These are phyloP conservation scores for Parus major DNA, from an alignment of 2,113 vertebrate genomes.

Conservation along the genomic window DNA sequence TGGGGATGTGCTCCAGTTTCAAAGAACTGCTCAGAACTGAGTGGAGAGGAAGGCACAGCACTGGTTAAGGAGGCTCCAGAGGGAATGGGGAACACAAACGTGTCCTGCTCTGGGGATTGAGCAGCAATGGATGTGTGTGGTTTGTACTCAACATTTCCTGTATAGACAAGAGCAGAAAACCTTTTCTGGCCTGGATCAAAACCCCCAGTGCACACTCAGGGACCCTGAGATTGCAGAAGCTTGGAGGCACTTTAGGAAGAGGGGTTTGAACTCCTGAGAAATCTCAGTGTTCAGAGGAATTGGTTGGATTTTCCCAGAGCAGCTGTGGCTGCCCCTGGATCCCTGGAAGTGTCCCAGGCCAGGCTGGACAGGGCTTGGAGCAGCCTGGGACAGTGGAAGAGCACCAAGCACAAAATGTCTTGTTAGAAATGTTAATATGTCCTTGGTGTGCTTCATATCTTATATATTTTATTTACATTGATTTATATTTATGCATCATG, in stretches of 20 bases:
- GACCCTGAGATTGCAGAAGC: too few species aligned
- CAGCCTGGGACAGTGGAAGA: accelerated
- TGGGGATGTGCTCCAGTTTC: not conserved
- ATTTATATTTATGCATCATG: not conserved
- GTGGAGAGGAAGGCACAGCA: not conserved
- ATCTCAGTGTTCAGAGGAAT: not conserved
- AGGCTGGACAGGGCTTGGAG: not conserved
- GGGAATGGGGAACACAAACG: not conserved
- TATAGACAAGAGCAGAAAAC: not conserved
- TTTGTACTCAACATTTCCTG: not conserved
- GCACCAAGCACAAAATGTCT: not conserved
- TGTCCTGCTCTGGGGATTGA: not conserved
- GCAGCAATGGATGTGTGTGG: not conserved
- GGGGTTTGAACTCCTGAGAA: not conserved
- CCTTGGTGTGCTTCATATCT: not conserved
- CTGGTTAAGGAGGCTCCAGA: not conserved
- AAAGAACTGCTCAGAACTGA: not conserved
- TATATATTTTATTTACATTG: not conserved
- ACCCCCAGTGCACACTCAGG: accelerated
- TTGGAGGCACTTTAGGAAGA: not conserved
- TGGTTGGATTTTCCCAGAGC: not conserved
- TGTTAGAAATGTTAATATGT: not conserved
- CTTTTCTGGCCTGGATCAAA: not conserved
- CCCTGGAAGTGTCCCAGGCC: not conserved
- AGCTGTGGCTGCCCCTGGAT: not conserved